Conservation (phyloP, 2,888 invertebrate species). For the Ariolimax columbianus region DNA sequence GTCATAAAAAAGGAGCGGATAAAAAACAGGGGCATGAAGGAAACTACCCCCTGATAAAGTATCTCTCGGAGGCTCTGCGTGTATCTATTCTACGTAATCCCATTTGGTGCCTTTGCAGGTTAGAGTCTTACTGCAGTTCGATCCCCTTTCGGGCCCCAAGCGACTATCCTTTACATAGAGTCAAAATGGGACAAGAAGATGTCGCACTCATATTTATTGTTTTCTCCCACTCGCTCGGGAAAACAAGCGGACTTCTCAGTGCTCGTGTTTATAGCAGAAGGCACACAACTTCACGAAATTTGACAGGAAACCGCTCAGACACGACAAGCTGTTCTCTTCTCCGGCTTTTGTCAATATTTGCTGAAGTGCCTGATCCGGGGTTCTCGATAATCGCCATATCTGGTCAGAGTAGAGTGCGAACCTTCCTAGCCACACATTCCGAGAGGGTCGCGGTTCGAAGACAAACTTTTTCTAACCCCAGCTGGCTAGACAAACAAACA, state of each 20-base stretch:
- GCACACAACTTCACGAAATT: not conserved
- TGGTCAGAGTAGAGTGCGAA: not conserved
- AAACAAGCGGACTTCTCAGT: not conserved
- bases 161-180: no score
- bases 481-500: not conserved
- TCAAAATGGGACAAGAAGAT: no score
- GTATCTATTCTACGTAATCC: no score
- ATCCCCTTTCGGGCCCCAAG: no score
- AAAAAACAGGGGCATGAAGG: no score
- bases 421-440: not conserved
- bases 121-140: no score
- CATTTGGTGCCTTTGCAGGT: no score
- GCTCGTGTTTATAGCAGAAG: not conserved
- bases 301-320: not conserved
- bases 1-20: no score
- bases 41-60: no score
- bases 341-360: constrained; percentile 16
- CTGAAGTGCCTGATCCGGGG: not conserved
- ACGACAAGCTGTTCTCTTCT: not conserved
- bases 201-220: no score
- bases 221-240: no score
- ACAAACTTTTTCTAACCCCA: not conserved
- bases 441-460: not conserved
- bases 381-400: not conserved
- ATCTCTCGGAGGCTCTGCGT: no score